Percentiles rank a stretch among this genome's conserved stretches.
Evolutionary conservation across 2,797 vertebrate species (phyloP).

Genomic region (Galagoides demidoff): DNA sequence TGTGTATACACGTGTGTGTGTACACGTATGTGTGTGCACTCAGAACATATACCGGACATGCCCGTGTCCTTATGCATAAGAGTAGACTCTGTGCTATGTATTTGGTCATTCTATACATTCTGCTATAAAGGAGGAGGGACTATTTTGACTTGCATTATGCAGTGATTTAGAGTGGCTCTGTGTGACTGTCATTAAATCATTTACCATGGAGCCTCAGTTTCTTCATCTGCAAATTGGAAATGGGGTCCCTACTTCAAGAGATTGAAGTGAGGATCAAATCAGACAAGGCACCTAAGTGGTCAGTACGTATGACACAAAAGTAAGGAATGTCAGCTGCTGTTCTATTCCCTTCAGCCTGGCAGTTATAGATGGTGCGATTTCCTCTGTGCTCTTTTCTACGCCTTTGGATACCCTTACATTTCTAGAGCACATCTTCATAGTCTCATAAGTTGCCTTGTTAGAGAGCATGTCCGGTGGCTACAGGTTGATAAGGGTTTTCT

Average conservation of each 20-base stretch:
- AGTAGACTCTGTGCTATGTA: neutral
- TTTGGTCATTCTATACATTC: neutral
- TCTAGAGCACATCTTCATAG: neutral
- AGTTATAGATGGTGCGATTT: neutral
- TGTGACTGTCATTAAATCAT: neutral
- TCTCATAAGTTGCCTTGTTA: neutral
- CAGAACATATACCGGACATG: neutral
- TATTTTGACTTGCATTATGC: neutral
- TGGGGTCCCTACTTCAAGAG: neutral
- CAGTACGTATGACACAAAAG: neutral
- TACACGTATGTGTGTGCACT: neutral
- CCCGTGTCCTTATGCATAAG: neutral
- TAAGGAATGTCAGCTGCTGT: neutral
- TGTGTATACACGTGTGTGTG: neutral
- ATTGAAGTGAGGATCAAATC: neutral
- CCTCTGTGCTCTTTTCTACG: neutral
- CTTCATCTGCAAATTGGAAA: slow-evolving; percentile 11
- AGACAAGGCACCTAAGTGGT: neutral
- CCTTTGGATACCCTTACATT: neutral
- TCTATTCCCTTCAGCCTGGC: neutral
- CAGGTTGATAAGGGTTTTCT: neutral
- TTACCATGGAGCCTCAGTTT: slow-evolving; percentile 24
- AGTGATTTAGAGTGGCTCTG: neutral
- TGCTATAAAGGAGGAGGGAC: neutral
- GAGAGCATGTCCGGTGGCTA: neutral